Conservation (phyloP, 2,888 invertebrate genomes). For the Acleris laterana region DNA sequence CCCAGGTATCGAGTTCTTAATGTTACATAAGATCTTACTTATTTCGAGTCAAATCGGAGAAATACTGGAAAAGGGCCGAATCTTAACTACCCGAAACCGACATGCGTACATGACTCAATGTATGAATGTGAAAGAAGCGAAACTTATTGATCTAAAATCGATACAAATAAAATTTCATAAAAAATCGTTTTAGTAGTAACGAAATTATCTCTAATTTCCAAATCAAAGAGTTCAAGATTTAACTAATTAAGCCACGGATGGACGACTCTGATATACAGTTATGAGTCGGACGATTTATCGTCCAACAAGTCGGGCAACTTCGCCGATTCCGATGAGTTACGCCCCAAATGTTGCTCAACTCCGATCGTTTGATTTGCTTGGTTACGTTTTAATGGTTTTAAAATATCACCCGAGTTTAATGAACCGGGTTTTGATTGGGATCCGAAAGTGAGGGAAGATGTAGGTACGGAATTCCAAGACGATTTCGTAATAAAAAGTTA, state of each 20-base stretch:
- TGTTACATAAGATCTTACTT: too few relatives aligned
- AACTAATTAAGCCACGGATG: constrained; percentile 43
- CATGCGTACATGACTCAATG: too few relatives aligned
- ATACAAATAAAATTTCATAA: neutral
- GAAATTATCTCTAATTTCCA: neutral
- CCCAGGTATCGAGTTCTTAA: too few relatives aligned
- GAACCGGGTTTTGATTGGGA: constrained; percentile 34
- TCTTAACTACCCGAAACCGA: too few relatives aligned
- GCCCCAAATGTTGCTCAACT: constrained; percentile 47
- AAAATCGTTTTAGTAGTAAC: too few relatives aligned
- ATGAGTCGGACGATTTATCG: constrained; percentile 69
- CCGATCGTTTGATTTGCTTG: constrained; percentile 64
- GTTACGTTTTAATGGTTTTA: constrained; percentile 64
- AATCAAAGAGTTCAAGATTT: constrained; percentile 18
- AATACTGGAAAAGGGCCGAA: too few relatives aligned
- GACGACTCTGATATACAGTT: constrained; percentile 61
- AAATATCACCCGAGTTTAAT: constrained; percentile 37
- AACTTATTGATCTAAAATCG: too few relatives aligned
- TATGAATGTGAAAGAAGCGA: too few relatives aligned
- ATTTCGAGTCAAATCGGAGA: too few relatives aligned
- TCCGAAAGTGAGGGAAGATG: neutral
- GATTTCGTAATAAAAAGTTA: neutral
- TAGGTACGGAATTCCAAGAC: neutral
- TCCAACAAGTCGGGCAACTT: constrained; percentile 49
- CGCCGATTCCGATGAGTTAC: constrained; percentile 37